Conservation (phyloP, 2,113 vertebrate species). For the Hemicordylus capensis region DNA sequence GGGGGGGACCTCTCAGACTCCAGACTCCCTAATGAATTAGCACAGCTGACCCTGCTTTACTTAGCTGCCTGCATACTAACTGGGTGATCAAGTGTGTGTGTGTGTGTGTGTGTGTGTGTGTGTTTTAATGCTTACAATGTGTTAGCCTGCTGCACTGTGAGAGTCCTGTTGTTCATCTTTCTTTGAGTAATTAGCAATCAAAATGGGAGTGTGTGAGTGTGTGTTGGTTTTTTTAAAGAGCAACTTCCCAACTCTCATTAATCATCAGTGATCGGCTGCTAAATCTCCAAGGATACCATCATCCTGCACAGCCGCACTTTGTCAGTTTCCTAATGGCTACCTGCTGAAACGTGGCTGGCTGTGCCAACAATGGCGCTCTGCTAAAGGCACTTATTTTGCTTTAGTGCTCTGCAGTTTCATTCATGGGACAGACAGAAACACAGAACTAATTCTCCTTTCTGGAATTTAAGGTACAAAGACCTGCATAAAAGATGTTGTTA, state of each 20-base stretch:
- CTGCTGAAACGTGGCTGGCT: constrained; percentile 11
- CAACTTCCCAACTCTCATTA: constrained; percentile 52
- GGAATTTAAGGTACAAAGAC: background rate
- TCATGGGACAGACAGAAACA: background rate
- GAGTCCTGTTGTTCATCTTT: constrained; percentile 55
- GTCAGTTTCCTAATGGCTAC: constrained; percentile 29
- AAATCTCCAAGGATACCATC: constrained; percentile 41
- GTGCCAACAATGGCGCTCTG: background rate
- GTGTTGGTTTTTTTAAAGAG: background rate
- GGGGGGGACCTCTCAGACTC: constrained; percentile 46
- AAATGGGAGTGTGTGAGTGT: constrained; percentile 29
- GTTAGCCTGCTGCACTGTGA: constrained; percentile 21
- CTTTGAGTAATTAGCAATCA: constrained; percentile 64
- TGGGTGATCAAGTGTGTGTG: constrained; percentile 63
- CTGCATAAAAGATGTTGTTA: background rate
- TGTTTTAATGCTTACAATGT: constrained; percentile 50
- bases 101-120: too few species aligned
- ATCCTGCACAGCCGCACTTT: constrained; percentile 33
- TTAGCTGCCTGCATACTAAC: constrained; percentile 57
- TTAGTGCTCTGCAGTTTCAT: constrained; percentile 20
- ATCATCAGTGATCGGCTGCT: constrained; percentile 54
- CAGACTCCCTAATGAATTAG: constrained; percentile 55
- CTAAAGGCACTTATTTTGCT: constrained; percentile 6
- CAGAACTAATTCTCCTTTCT: background rate
- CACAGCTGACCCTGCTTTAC: constrained; percentile 41